A percentile compares a stretch with the other conserved stretches of the same genome.
These are phyloP conservation scores for Teleogryllus occipitalis DNA, from an alignment of 1,140 invertebrate genomes.

Conservation along the genomic window DNA sequence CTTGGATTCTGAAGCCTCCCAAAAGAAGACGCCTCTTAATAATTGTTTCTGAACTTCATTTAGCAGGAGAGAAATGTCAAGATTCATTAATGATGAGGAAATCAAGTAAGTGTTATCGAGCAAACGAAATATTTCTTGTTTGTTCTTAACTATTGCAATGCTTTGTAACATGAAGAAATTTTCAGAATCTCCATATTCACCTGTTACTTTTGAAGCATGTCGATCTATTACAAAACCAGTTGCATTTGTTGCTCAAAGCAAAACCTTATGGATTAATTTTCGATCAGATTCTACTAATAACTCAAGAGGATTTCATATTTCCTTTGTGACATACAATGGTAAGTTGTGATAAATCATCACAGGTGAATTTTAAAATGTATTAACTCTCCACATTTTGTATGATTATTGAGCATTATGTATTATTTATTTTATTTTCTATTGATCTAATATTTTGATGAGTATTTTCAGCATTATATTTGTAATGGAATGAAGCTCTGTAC, in stretches of 20 bases:
- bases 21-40: slow-evolving; percentile 35
- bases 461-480: too few relatives aligned
- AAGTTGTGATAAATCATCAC: not conserved
- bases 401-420: too few relatives aligned
- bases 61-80: slow-evolving; percentile 18
- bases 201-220: slow-evolving; percentile 21
- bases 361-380: too few relatives aligned
- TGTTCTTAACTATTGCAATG: not conserved
- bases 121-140: not conserved
- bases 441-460: too few relatives aligned
- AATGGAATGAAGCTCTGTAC: too few relatives aligned
- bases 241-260: slow-evolving; percentile 20
- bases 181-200: slow-evolving; percentile 23
- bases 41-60: slow-evolving; percentile 15
- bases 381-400: too few relatives aligned
- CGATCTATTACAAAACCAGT: slow-evolving; percentile 17
- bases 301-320: slow-evolving; percentile 22
- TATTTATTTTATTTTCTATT: too few relatives aligned
- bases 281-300: slow-evolving; percentile 14
- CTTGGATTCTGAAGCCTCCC: slow-evolving; percentile 52
- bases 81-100: slow-evolving; percentile 22
- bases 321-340: slow-evolving; percentile 24
- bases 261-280: slow-evolving; percentile 21
- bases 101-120: slow-evolving; percentile 15
- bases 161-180: not conserved